Percentiles rank a stretch among this genome's conserved stretches.
Evolutionary conservation across 2,888 invertebrate genomes (phyloP).

Genomic region (Pyralis farinalis): DNA sequence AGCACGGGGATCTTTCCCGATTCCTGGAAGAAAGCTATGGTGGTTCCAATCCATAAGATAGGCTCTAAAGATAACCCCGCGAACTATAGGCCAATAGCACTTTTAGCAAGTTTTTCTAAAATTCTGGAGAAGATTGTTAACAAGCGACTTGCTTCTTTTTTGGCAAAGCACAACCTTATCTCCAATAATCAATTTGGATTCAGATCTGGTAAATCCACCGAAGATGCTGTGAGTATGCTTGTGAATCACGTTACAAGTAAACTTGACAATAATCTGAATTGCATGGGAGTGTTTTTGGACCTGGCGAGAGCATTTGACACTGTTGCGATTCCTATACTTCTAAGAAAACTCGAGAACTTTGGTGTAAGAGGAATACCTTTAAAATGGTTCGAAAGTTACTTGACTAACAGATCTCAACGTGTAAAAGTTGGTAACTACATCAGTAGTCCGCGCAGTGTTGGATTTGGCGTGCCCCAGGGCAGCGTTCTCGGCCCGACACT

Average conservation of each 20-base stretch:
- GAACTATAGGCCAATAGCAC: conserved; percentile 2
- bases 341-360: too few relatives aligned
- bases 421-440: too few relatives aligned
- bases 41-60: conserved; percentile 11
- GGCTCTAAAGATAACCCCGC: conserved; percentile 4
- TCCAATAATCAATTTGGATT: conserved; percentile 2
- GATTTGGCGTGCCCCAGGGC: too few relatives aligned
- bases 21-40: conserved; percentile 7
- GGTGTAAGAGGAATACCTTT: too few relatives aligned
- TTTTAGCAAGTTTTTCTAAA: neutral
- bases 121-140: conserved; percentile 3
- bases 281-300: neutral
- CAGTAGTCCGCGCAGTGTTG: too few relatives aligned
- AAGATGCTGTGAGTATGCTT: neutral
- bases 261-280: neutral
- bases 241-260: neutral
- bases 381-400: too few relatives aligned
- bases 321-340: too few relatives aligned
- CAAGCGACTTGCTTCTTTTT: neutral
- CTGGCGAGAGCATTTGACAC: neutral
- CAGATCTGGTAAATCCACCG: neutral
- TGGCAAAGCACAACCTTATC: neutral
- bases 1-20: conserved; percentile 8
- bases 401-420: too few relatives aligned
- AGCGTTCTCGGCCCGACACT: too few relatives aligned